Conservation (phyloP, 1,140 invertebrate species). For the Drosophila murphyi region DNA sequence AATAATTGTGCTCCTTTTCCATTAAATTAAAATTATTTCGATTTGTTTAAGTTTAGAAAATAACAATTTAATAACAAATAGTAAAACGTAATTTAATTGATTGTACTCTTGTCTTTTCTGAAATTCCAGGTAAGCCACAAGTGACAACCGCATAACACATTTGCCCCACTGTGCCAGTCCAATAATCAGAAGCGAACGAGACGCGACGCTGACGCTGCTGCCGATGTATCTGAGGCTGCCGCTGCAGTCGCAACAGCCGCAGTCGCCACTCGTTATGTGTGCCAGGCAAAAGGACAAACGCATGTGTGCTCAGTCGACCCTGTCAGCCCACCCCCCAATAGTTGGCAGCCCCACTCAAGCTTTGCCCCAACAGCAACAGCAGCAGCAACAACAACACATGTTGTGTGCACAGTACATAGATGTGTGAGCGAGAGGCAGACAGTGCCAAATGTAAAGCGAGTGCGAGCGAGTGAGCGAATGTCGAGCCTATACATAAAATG, state of each 20-base stretch:
- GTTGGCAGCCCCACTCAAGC: constrained; percentile 6
- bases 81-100: background rate
- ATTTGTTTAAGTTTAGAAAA: background rate
- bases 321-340: constrained; percentile 31
- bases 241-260: constrained; percentile 20
- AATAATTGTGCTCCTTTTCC: no score
- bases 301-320: constrained; percentile 66
- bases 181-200: constrained; percentile 69
- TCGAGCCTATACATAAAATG: constrained; percentile 72
- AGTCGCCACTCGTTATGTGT: constrained; percentile 64
- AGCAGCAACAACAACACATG: background rate
- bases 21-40: no score
- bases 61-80: background rate
- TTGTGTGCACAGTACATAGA: constrained; percentile 40
- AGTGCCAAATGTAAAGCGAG: constrained; percentile 17
- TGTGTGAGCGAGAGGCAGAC: constrained; percentile 25
- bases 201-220: constrained; percentile 54
- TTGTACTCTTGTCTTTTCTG: background rate
- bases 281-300: constrained; percentile 81
- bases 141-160: background rate
- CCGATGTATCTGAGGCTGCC: constrained; percentile 12
- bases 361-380: background rate
- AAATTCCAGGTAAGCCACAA: constrained; percentile 28
- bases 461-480: constrained; percentile 43
- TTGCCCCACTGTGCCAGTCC: constrained; percentile 56